Conservation (phyloP, 2,797 vertebrate species). For the Dicrostonyx torquatus region DNA sequence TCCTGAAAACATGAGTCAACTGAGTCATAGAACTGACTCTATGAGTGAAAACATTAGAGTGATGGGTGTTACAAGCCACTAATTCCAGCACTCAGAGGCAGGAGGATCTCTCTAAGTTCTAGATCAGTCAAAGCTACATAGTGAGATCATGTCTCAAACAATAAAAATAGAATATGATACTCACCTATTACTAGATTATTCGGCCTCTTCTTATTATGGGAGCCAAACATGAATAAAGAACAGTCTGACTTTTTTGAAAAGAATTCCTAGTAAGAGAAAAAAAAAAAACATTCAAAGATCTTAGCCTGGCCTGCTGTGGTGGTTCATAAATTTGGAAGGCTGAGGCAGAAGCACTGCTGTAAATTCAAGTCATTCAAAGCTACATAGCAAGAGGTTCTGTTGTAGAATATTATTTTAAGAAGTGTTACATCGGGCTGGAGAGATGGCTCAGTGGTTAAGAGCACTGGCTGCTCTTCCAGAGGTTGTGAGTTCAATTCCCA, state of each 20-base stretch:
- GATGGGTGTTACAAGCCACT: neutral
- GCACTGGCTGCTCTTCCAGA: too few relatives aligned
- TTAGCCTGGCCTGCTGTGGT: neutral
- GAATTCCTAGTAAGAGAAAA: constrained; percentile 90
- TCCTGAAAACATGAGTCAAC: neutral
- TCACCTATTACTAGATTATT: constrained; percentile 97
- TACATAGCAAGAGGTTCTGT: neutral
- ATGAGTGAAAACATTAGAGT: constrained; percentile 6
- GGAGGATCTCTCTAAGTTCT: too few relatives aligned
- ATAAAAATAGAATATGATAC: constrained; percentile 2
- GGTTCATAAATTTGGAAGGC: neutral
- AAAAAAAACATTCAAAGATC: constrained; percentile 11
- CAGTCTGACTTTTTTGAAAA: constrained; percentile 98
- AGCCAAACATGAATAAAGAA: constrained; percentile 97
- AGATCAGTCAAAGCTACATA: neutral
- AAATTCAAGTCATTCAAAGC: neutral
- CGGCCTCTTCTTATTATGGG: constrained; percentile 98
- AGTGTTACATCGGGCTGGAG: too few relatives aligned
- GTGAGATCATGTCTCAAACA: neutral
- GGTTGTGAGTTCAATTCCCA: too few relatives aligned
- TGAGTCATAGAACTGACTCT: neutral
- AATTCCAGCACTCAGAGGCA: neutral
- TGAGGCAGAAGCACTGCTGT: neutral
- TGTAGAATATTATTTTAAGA: too few relatives aligned
- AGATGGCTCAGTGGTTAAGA: too few relatives aligned